A percentile compares a stretch with the other conserved stretches of the same genome.
phyloP scores from a whole-genome alignment of 2,797 vertebrate species.

The Pyrocephalus nanus region DNA sequence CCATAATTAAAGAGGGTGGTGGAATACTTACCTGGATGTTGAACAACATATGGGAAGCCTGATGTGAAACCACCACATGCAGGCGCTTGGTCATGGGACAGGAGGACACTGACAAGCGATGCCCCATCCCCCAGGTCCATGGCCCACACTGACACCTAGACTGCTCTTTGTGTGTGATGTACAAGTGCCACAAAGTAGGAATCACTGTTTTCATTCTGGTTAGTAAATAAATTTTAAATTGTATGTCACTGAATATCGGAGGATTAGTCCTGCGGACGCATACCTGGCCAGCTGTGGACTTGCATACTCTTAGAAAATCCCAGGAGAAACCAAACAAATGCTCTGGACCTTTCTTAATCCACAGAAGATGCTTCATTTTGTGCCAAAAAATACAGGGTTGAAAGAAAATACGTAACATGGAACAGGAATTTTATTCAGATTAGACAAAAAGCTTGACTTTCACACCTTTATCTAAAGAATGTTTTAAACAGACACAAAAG shows the following conservation, averaged over 20 bases:
- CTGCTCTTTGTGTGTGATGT: no score
- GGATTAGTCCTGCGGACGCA: neutral
- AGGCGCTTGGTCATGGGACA: no score
- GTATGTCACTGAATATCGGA: no score
- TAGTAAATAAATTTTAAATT: neutral
- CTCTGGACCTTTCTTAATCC: neutral
- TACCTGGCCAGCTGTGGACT: neutral
- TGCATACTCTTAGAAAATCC: neutral
- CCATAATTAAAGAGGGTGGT: no score
- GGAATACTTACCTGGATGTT: no score
- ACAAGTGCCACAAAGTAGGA: neutral
- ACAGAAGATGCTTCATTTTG: neutral
- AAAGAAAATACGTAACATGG: neutral
- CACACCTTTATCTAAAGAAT: neutral
- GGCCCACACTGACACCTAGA: no score
- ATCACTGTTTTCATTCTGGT: neutral
- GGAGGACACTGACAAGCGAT: no score
- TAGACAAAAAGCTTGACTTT: neutral
- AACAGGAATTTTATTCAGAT: neutral
- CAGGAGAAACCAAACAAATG: neutral
- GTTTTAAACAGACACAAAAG: neutral
- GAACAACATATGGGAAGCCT: no score
- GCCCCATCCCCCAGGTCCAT: no score
- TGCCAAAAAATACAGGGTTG: neutral
- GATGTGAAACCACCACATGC: no score